These are phyloP conservation scores for Rhinolophus sinicus DNA, from an alignment of 2,113 vertebrate species.

Conservation along the genomic window DNA sequence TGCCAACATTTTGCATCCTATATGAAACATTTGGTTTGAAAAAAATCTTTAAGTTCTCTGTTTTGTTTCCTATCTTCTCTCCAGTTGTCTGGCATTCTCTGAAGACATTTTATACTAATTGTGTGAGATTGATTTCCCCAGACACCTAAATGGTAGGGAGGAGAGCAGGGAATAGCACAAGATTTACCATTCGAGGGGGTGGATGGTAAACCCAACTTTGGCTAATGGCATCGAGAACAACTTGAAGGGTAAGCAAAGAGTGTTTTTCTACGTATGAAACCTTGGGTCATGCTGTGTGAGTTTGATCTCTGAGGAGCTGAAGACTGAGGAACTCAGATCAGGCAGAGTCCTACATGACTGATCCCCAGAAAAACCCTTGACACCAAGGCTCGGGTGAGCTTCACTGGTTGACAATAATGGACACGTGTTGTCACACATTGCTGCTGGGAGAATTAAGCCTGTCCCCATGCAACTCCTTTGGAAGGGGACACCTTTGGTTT, in stretches of 20 bases:
- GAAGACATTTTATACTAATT: neutral
- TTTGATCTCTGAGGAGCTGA: neutral
- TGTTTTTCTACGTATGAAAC: neutral
- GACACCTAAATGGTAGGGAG: neutral
- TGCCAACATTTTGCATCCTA: constrained; percentile 73
- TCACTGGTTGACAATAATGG: neutral
- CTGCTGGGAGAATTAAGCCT: neutral
- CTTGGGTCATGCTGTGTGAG: neutral
- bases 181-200: neutral
- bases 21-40: constrained; percentile 66
- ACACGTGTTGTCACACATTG: neutral
- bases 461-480: neutral
- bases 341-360: neutral
- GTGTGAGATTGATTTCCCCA: constrained; percentile 37
- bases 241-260: neutral
- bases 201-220: constrained; percentile 43
- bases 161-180: neutral
- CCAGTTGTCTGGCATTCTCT: neutral
- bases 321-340: neutral
- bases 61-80: constrained; percentile 55
- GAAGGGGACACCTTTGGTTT: neutral
- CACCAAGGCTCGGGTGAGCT: neutral
- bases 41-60: neutral
- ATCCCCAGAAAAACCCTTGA: neutral
- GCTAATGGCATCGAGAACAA: constrained; percentile 27